Conservation (phyloP, 64 coral and sea anemone genomes). For the Montipora sp. region DNA sequence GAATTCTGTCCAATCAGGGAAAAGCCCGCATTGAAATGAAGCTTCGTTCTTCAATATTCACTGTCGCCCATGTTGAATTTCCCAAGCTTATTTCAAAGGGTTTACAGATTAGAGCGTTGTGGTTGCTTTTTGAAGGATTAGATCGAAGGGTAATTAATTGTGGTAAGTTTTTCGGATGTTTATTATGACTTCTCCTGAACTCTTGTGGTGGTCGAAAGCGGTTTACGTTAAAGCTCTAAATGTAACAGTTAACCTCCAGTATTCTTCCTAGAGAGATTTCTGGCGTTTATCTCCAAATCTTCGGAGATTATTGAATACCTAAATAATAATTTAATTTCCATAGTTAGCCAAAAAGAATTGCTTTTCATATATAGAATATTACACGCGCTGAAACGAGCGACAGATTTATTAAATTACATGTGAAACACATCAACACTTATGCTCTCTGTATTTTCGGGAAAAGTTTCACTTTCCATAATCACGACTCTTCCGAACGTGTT, state of each 20-base stretch:
- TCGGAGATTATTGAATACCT: background rate
- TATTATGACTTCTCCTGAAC: background rate
- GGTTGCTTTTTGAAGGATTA: background rate
- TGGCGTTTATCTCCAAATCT: background rate
- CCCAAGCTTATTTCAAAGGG: background rate
- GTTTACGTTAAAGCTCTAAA: no score
- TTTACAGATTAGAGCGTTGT: background rate
- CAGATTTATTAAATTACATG: no score
- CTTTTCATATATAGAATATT: background rate
- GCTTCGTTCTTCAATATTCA: background rate
- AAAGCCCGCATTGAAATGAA: slow-evolving; percentile 35
- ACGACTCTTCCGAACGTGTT: no score
- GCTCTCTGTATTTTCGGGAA: no score
- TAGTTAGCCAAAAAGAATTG: background rate
- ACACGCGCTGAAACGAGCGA: background rate
- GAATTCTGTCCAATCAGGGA: slow-evolving; percentile 29
- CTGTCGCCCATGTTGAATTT: slow-evolving; percentile 25
- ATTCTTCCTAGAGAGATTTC: background rate
- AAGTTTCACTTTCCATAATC: no score
- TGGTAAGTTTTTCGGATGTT: background rate
- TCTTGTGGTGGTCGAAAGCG: background rate
- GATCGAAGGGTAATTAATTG: background rate
- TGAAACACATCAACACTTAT: no score
- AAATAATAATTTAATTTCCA: background rate
- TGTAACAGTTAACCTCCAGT: background rate